Evolutionary conservation across 2,113 vertebrate species (phyloP), one percentile per base, ranked within the genome.

Genomic region (Crocuta crocuta): DNA sequence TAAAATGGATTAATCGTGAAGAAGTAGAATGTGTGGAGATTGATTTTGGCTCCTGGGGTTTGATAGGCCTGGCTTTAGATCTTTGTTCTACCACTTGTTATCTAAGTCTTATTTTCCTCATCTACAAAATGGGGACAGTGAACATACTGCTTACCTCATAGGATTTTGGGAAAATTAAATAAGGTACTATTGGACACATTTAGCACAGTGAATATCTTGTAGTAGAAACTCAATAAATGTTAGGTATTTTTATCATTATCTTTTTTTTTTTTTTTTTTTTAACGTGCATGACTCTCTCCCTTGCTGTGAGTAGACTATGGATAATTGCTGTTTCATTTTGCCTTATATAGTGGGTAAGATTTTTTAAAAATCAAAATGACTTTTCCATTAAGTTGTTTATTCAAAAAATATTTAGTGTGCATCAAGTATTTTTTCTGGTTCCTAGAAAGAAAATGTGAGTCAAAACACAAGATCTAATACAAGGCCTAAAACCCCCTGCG

Each of bases 391-490:
- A 26, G 33, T 76, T 85, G 6, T 83, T 89, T 78, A 63, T 79
- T 89, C 7, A 86, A 80, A 96, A 89, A 65, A n/a, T 76, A 85
- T 71, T 94, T 80, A 88, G n/a, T 89, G 33, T 73, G 0, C 33
- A 66, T 58, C 35, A 89, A 66, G 63, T 63, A 23, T 68, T 96
- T 97, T 50, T 86, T 91, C 84, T 78, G 84, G 43, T 94, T 92
- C 8, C 23, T 94, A 71, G 73, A 45, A 96, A 94, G 45, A 87
- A 95, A 91, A 70, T 55, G 35, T 93, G 61, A 93, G 13, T 31
- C 82, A 78, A 96, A 92, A 65, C 16, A 84, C 48, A 78, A 66
- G 35, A 7, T 19, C 63, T 80, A 87, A 87, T 61, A 66, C 48
- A 78, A 86, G 35, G 15, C 19, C 63, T 80, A 70, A 87, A 63